phyloP scores from a whole-genome alignment of 2,113 vertebrate species.

The Catharus bicknelli region DNA sequence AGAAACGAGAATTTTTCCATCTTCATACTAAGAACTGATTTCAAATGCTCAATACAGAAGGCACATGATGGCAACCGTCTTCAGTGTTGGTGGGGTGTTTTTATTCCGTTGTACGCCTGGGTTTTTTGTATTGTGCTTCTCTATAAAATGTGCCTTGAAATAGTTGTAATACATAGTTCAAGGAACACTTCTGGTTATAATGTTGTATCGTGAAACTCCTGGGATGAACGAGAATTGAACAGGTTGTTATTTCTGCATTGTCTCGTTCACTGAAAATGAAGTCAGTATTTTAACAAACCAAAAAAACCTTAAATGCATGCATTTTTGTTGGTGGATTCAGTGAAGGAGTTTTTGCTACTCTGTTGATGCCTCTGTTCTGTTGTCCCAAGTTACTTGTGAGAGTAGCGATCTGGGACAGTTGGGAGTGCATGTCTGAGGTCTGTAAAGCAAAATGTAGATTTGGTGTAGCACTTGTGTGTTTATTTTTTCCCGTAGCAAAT shows the following conservation, averaged over 20 bases:
- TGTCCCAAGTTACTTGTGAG: constrained; percentile 62
- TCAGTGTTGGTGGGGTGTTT: constrained; percentile 73
- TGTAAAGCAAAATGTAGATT: constrained; percentile 57
- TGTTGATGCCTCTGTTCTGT: constrained; percentile 50
- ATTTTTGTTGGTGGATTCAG: constrained; percentile 63
- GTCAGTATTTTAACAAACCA: constrained; percentile 23
- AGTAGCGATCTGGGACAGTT: constrained; percentile 47
- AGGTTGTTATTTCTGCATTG: constrained; percentile 50
- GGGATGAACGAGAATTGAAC: constrained; percentile 63
- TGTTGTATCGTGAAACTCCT: constrained; percentile 70
- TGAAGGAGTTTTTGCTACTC: constrained; percentile 62
- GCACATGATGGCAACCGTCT: constrained; percentile 66
- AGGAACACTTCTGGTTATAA: constrained; percentile 70
- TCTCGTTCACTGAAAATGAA: constrained; percentile 62
- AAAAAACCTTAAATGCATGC: constrained; percentile 41
- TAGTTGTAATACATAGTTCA: constrained; percentile 74
- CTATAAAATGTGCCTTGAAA: constrained; percentile 79
- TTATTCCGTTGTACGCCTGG: constrained; percentile 73
- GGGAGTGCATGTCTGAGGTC: constrained; percentile 55
- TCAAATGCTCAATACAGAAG: constrained; percentile 53
- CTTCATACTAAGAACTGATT: constrained; percentile 54
- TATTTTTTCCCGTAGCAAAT: neutral
- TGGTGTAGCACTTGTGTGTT: constrained; percentile 59
- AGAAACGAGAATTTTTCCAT: constrained; percentile 48
- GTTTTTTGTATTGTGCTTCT: constrained; percentile 73